A percentile compares a stretch with the other conserved stretches of the same genome.
Evolutionary conservation across 2,113 vertebrate genomes (phyloP).

Genomic region (Oriolus oriolus): DNA sequence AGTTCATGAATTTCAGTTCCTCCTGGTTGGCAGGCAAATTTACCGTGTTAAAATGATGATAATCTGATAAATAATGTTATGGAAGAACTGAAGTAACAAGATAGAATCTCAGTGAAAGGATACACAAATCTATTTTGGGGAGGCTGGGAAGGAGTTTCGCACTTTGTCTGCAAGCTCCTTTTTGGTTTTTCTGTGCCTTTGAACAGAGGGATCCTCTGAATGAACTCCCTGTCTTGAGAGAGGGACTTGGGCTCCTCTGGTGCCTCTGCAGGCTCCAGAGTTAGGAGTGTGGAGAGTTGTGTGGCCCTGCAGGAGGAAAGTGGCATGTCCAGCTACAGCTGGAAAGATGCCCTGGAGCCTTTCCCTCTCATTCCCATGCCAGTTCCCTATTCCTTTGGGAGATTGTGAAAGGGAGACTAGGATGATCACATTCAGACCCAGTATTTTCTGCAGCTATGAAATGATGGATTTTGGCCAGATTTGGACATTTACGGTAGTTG

Average conservation of each 20-base stretch:
- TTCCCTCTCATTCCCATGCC: background rate
- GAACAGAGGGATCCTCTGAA: background rate
- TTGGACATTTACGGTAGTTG: background rate
- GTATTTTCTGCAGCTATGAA: background rate
- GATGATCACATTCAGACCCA: background rate
- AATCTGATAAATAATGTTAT: background rate
- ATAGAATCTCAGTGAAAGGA: background rate
- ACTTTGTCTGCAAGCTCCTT: background rate
- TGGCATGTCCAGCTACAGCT: background rate
- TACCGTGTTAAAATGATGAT: background rate
- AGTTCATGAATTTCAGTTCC: background rate
- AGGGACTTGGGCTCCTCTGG: background rate
- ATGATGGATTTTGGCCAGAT: background rate
- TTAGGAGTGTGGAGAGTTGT: fast-evolving
- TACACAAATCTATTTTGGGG: background rate
- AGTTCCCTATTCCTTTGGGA: background rate
- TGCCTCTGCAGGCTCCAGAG: background rate
- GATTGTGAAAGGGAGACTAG: background rate
- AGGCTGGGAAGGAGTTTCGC: background rate
- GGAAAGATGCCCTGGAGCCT: background rate
- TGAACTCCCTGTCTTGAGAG: background rate
- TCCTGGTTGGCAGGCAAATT: background rate
- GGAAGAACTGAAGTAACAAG: background rate
- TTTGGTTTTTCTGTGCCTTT: background rate
- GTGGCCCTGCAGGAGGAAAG: background rate